These are phyloP conservation scores for Tillus elongatus DNA, from an alignment of 2,888 invertebrate species.

Conservation along the genomic window DNA sequence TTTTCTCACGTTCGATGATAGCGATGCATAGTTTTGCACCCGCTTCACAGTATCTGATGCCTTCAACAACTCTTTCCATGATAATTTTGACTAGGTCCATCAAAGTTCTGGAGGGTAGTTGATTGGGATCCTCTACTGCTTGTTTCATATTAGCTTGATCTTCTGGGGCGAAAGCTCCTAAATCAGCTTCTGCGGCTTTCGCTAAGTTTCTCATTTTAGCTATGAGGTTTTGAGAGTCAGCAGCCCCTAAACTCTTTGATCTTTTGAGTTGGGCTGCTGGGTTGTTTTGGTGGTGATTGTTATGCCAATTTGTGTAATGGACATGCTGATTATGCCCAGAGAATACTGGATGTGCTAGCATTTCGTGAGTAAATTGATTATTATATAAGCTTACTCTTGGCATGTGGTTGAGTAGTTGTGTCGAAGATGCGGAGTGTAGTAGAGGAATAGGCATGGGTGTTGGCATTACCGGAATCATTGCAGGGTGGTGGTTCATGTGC, in stretches of 20 bases:
- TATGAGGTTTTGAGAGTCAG: conserved; percentile 60
- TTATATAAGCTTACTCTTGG: conserved; percentile 44
- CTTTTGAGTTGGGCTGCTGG: conserved; percentile 54
- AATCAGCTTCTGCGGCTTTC: conserved; percentile 64
- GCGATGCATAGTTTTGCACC: conserved; percentile 79
- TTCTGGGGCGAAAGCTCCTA: conserved; percentile 65
- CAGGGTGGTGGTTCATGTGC: conserved; percentile 36
- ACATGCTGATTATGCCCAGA: conserved; percentile 40
- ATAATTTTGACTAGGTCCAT: conserved; percentile 81
- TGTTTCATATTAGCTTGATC: conserved; percentile 65
- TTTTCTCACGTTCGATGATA: conserved; percentile 79
- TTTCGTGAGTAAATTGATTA: conserved; percentile 32
- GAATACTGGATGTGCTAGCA: conserved; percentile 39
- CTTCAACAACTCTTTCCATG: conserved; percentile 72
- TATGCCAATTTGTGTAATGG: too few relatives aligned
- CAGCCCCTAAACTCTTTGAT: conserved; percentile 72
- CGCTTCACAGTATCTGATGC: conserved; percentile 65
- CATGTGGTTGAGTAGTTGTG: conserved; percentile 52
- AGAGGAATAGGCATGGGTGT: conserved; percentile 36
- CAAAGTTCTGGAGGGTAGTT: conserved; percentile 60
- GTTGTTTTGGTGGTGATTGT: conserved; percentile 30
- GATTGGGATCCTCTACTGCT: conserved; percentile 75
- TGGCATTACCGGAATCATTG: conserved; percentile 29
- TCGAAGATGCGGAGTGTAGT: conserved; percentile 53
- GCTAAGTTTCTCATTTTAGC: conserved; percentile 56